phyloP scores from a whole-genome alignment of 2,113 vertebrate species.

The Herpetotheres cachinnans region DNA sequence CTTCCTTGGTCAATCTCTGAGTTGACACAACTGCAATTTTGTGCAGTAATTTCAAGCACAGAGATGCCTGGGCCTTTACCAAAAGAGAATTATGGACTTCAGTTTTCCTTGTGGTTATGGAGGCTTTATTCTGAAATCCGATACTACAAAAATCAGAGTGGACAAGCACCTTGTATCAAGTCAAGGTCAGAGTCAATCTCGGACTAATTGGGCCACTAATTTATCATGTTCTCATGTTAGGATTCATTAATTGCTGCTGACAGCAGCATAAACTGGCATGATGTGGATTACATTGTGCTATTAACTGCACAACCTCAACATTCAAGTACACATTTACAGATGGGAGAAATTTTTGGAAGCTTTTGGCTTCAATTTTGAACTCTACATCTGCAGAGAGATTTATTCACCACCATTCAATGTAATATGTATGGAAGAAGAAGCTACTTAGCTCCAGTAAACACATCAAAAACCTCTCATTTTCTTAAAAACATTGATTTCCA shows the following conservation, averaged over 20 bases:
- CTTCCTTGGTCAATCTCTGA: not conserved
- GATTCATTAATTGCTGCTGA: not conserved
- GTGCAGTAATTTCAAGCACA: not conserved
- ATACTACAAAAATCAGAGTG: not conserved
- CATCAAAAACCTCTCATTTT: not conserved
- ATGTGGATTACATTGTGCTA: not conserved
- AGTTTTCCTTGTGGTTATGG: not conserved
- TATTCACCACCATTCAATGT: not conserved
- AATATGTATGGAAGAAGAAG: not conserved
- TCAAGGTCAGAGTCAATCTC: not conserved
- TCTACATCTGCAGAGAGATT: not conserved
- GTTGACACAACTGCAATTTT: not conserved
- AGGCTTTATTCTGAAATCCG: not conserved
- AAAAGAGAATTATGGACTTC: not conserved
- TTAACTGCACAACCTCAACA: not conserved
- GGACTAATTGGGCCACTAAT: not conserved
- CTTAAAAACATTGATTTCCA: not conserved
- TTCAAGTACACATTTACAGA: not conserved
- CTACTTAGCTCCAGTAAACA: not conserved
- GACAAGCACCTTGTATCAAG: not conserved
- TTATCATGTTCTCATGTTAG: not conserved
- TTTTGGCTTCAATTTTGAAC: not conserved
- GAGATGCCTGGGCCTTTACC: not conserved
- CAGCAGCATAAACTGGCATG: not conserved
- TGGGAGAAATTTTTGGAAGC: not conserved